Conservation (phyloP, 2,113 vertebrate species). For the Antennarius striatus region DNA sequence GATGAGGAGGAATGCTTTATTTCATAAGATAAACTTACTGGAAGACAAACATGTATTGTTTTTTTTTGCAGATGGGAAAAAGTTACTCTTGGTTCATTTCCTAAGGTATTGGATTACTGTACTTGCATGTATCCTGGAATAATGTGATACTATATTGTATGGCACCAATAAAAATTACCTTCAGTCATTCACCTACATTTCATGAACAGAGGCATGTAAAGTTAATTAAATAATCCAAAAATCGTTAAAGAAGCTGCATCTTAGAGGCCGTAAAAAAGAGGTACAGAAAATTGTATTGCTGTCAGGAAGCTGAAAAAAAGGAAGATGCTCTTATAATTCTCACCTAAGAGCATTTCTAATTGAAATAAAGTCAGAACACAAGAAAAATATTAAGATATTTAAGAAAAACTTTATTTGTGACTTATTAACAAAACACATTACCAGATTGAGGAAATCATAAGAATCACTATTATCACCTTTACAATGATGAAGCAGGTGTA, state of each 20-base stretch:
- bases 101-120: too few relatives aligned
- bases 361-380: slow-evolving; percentile 20
- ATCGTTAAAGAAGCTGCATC: background rate
- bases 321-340: background rate
- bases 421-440: slow-evolving; percentile 85
- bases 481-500: slow-evolving; percentile 82
- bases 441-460: slow-evolving; percentile 81
- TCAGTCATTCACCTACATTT: background rate
- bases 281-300: too few relatives aligned
- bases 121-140: too few relatives aligned
- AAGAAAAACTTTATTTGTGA: slow-evolving; percentile 86
- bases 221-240: too few relatives aligned
- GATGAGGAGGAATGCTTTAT: background rate
- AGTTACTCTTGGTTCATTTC: too few relatives aligned
- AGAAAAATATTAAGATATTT: slow-evolving; percentile 66
- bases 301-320: background rate
- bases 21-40: background rate
- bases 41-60: background rate
- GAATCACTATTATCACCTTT: slow-evolving; percentile 79
- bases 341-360: background rate
- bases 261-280: background rate
- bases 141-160: too few relatives aligned
- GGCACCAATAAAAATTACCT: too few relatives aligned
- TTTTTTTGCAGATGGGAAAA: too few relatives aligned
- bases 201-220: background rate